A percentile compares a stretch with the other conserved stretches of the same genome.
These are phyloP conservation scores for Microplitis manilae DNA, from an alignment of 2,888 invertebrate species.

Conservation along the genomic window DNA sequence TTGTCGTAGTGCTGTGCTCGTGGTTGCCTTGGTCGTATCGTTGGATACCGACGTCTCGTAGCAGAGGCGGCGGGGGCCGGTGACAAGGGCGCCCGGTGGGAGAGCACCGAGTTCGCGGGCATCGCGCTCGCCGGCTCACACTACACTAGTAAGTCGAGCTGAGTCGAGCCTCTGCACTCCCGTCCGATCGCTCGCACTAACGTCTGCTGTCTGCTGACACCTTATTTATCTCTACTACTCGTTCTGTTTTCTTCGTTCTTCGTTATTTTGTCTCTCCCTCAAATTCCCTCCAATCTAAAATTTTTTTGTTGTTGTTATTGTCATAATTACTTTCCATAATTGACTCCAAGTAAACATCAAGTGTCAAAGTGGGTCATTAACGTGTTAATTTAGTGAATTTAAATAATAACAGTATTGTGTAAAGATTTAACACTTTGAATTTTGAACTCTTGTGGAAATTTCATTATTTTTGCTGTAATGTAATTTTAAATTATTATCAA, in stretches of 20 bases:
- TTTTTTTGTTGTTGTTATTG: background rate
- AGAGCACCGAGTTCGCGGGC: slow-evolving; percentile 17
- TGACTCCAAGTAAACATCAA: background rate
- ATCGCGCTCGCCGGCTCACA: slow-evolving; percentile 8
- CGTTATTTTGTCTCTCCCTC: too few species aligned
- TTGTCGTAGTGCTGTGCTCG: slow-evolving; percentile 32
- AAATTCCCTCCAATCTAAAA: background rate
- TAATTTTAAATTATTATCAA: too few species aligned
- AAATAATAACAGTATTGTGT: background rate
- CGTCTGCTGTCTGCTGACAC: background rate
- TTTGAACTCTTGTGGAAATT: too few species aligned
- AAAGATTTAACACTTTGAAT: too few species aligned
- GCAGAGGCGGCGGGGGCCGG: background rate
- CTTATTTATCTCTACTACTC: slow-evolving; percentile 6
- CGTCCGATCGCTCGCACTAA: background rate
- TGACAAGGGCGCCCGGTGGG: slow-evolving; percentile 11
- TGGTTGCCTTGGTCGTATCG: slow-evolving; percentile 21
- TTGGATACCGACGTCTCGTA: background rate
- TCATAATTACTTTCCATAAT: background rate
- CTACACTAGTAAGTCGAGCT: slow-evolving; percentile 26
- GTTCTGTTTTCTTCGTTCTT: background rate
- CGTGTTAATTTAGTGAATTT: background rate
- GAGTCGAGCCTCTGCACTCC: slow-evolving; percentile 27
- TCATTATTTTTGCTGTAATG: too few species aligned
- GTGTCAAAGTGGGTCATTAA: background rate